Evolutionary conservation across 2,113 vertebrate species (phyloP).

Genomic region (Tetrax tetrax): DNA sequence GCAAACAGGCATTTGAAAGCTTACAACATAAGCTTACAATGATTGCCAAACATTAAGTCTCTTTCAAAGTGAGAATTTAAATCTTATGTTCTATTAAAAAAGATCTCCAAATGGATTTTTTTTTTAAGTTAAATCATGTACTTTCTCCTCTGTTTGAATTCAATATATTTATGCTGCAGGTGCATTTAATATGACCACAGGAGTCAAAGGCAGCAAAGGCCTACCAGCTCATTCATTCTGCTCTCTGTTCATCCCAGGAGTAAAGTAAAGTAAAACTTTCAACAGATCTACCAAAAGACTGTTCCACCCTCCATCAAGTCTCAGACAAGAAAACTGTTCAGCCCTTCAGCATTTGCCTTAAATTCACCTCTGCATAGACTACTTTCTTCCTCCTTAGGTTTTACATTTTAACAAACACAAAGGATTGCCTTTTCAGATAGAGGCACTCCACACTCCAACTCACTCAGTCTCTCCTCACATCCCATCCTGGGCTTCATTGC

Average conservation of each 20-base stretch:
- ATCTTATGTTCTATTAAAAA: not conserved
- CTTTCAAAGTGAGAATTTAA: not conserved
- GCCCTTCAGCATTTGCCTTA: no score
- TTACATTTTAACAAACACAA: fast-evolving
- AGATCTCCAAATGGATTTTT: not conserved
- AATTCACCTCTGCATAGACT: fast-evolving
- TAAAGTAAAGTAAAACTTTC: not conserved
- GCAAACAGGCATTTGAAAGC: not conserved
- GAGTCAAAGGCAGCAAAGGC: not conserved
- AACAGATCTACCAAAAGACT: not conserved
- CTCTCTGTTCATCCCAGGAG: not conserved
- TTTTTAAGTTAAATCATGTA: not conserved
- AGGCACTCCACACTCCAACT: fast-evolving
- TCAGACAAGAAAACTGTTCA: not conserved
- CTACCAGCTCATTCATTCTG: not conserved
- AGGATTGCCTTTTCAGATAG: not conserved
- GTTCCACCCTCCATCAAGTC: not conserved
- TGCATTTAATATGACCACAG: not conserved
- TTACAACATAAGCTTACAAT: not conserved
- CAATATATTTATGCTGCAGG: not conserved
- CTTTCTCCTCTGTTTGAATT: not conserved
- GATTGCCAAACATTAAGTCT: not conserved
- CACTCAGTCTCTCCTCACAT: not conserved
- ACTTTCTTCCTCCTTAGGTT: not conserved
- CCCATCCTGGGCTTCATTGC: not conserved